Evolutionary conservation across 2,888 invertebrate species (phyloP).

Genomic region (Escarpia spicata): DNA sequence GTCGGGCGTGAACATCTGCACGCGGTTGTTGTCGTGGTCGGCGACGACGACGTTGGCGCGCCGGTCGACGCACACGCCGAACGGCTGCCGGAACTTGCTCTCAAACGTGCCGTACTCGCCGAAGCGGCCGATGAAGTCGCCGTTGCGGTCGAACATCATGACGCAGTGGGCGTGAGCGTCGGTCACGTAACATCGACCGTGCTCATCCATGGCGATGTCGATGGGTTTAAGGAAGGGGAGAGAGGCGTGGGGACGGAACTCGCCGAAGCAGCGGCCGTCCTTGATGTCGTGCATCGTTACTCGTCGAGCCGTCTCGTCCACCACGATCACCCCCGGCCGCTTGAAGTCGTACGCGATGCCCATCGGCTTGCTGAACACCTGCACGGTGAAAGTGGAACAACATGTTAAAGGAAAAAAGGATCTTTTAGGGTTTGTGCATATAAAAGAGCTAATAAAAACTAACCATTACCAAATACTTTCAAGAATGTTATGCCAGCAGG

Average conservation of each 20-base stretch:
- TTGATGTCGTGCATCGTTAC: conserved; percentile 36
- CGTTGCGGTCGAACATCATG: conserved; percentile 31
- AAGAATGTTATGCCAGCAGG: no score
- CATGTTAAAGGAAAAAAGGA: no score
- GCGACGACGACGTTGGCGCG: conserved; percentile 34
- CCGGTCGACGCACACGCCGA: conserved; percentile 36
- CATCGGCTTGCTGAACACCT: conserved; percentile 23
- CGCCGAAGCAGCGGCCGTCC: conserved; percentile 30
- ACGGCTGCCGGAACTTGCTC: conserved; percentile 33
- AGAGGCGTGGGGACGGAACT: conserved; percentile 27
- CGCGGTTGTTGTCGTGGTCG: conserved; percentile 36
- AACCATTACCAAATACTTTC: no score
- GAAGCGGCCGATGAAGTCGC: conserved; percentile 33
- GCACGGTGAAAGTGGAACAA: background rate
- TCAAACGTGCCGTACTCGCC: conserved; percentile 28
- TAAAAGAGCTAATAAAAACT: no score
- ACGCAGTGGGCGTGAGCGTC: conserved; percentile 31
- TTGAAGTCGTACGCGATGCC: conserved; percentile 23
- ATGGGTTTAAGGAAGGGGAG: conserved; percentile 29
- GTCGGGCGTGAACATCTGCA: conserved; percentile 23
- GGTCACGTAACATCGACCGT: conserved; percentile 32
- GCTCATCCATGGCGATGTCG: conserved; percentile 33
- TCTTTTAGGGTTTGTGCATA: no score
- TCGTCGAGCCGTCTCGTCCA: conserved; percentile 27
- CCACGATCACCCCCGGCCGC: conserved; percentile 27